Percentiles rank a stretch among this genome's conserved stretches.
Evolutionary conservation across 2,888 invertebrate species (phyloP).

Genomic region (Machimus rusticus): DNA sequence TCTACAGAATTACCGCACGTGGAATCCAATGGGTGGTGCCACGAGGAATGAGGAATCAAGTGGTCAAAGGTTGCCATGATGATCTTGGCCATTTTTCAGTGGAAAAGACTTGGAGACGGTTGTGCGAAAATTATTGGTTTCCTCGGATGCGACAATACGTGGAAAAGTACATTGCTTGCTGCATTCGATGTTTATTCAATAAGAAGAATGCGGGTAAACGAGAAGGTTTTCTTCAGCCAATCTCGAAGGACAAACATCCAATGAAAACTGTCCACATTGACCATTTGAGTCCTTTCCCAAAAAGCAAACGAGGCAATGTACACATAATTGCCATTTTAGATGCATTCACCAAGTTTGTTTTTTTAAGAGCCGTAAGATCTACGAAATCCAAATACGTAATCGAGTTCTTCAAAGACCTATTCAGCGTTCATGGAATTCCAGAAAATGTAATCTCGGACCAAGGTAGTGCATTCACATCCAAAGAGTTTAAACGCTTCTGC

Average conservation of each 20-base stretch:
- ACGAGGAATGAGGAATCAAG: not conserved
- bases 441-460: not conserved
- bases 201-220: not conserved
- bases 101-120: not conserved
- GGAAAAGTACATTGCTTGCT: not conserved
- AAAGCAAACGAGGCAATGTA: not conserved
- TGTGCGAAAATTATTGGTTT: not conserved
- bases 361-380: not conserved
- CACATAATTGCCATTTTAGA: not conserved
- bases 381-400: not conserved
- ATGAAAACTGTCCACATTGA: not conserved
- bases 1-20: not conserved
- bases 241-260: not conserved
- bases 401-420: not conserved
- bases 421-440: not conserved
- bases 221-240: not conserved
- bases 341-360: not conserved
- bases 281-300: not conserved
- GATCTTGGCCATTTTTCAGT: not conserved
- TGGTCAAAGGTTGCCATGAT: not conserved
- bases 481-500: not conserved
- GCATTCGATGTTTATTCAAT: not conserved
- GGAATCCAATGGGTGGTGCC: slow-evolving; percentile 18
- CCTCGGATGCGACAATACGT: slow-evolving; percentile 10
- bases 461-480: not conserved